Conservation (phyloP, 2,888 invertebrate species). For the Capitulum mitella region DNA sequence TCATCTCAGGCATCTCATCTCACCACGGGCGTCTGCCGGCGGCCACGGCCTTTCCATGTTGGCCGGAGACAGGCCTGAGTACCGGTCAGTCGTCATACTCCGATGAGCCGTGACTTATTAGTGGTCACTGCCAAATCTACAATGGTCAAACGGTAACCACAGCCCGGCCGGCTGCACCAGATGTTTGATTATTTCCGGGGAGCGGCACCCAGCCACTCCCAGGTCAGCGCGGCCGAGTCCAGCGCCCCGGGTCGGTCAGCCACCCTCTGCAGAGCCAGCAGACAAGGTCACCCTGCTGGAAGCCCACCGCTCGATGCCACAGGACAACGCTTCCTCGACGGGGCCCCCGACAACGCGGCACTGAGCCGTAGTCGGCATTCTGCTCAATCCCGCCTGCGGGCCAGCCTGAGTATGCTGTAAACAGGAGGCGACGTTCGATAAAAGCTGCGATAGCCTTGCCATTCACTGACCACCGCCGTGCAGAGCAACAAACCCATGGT, state of each 20-base stretch:
- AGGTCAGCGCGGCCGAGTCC: not conserved
- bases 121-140: not conserved
- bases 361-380: not conserved
- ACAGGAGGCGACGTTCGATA: too few relatives aligned
- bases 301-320: not conserved
- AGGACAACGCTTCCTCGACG: not conserved
- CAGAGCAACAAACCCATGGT: too few relatives aligned
- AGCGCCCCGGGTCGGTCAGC: not conserved
- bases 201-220: not conserved
- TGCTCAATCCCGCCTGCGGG: too few relatives aligned
- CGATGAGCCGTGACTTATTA: not conserved
- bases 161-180: not conserved
- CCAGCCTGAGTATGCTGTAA: too few relatives aligned
- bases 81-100: too few relatives aligned
- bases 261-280: too few relatives aligned
- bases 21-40: not conserved
- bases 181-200: too few relatives aligned
- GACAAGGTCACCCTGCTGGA: not conserved
- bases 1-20: not conserved
- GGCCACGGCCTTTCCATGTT: not conserved
- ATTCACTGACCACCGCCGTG: too few relatives aligned
- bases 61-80: not conserved
- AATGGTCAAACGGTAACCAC: not conserved
- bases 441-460: too few relatives aligned
- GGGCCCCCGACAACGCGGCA: not conserved